Evolutionary conservation across 2,888 invertebrate species (phyloP), one percentile per base, ranked within the genome.

Genomic region (Malthinus seriepunctatus): DNA sequence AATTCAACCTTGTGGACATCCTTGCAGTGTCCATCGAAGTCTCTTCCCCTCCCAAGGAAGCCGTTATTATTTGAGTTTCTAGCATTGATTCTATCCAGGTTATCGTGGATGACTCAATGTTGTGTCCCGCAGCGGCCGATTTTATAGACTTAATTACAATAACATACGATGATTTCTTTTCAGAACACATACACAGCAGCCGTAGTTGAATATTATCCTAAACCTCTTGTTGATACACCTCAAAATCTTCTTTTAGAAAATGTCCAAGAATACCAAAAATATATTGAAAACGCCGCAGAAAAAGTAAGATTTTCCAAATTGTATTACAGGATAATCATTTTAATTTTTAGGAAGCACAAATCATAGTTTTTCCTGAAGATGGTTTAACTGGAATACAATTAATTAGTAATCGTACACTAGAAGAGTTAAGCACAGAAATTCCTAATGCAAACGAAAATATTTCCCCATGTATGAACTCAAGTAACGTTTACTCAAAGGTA

Each of bases 171-270:
- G 15, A 1, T 45, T 45, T 15, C n/a, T 15, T 42, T 39, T 39
- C 9, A 42, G 39, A 56, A 42, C 15, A 46, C 56, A 3, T 69
- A 69, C 38, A 63, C 42, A 54, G 69, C 67, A 1, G 67, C 68
- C 4, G 67, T 69, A 3, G 68, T 69, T 1, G 69, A 69, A 52
- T 66, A 64, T 32, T 55, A 47, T 4, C 12, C 61, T 8, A 60
- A 34, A 32, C 1, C 2, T 9, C 9, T 1, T 1, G 45, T n/a
- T 9, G 31, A 31, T 42, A 32, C 35, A 45, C 8, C 62, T 4
- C 38, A 47, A 15, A 46, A 58, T 33, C 34, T 46, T 8, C 11
- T 64, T 15, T 39, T 45, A 32, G 33, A 45, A 12, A 62, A 64
- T 35, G 50, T 55, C 3, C 50, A 62, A 11, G 51, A 60, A 38